Percentiles rank a stretch among this genome's conserved stretches.
Evolutionary conservation across 1,140 invertebrate genomes (phyloP).

Genomic region (Colletes latitarsis): DNA sequence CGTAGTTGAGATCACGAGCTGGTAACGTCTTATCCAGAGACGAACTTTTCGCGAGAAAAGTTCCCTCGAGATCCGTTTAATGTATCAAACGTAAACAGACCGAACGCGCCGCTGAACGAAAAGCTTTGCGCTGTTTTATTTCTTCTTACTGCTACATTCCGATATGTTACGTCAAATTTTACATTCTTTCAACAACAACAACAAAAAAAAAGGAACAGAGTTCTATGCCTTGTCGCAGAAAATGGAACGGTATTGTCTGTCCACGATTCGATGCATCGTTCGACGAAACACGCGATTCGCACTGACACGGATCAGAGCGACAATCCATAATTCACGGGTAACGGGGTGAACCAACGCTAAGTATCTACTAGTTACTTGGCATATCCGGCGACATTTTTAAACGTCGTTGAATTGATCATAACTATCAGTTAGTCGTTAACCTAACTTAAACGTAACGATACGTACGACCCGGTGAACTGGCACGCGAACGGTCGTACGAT

Average conservation of each 20-base stretch:
- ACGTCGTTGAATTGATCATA: constrained; percentile 1
- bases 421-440: constrained; percentile 32
- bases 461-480: constrained; percentile 30
- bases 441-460: constrained; percentile 45
- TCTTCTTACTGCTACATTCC: not conserved
- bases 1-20: constrained; percentile 75
- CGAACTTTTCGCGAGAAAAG: constrained; percentile 48
- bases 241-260: constrained; percentile 2
- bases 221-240: not conserved
- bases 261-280: constrained; percentile 9
- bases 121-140: constrained; percentile 54
- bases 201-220: too few relatives aligned
- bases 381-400: constrained; percentile 19
- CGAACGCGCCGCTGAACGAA: constrained; percentile 29
- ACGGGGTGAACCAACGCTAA: constrained; percentile 19
- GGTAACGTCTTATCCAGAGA: constrained; percentile 61
- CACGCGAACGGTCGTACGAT: constrained; percentile 45
- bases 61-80: constrained; percentile 62
- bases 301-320: constrained; percentile 55
- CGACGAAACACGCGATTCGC: not conserved
- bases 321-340: constrained; percentile 32
- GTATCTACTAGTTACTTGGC: constrained; percentile 35
- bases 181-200: too few relatives aligned
- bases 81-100: constrained; percentile 63
- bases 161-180: too few relatives aligned